phyloP scores from a whole-genome alignment of 2,888 invertebrate genomes.

The Lissocephala sabroskyi region DNA sequence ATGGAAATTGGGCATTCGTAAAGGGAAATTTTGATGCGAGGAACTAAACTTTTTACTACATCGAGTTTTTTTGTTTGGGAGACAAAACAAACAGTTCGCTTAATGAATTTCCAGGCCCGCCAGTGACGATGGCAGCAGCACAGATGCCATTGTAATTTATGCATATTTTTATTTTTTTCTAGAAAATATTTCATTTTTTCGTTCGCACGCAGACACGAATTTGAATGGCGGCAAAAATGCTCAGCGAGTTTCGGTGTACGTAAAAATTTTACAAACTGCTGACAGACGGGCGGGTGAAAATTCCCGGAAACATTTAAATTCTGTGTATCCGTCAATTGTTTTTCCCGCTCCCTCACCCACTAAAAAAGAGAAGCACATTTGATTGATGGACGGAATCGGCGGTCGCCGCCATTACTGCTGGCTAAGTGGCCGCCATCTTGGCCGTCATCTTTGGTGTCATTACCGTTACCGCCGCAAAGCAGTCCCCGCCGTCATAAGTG shows the following conservation, averaged over 20 bases:
- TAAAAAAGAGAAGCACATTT: too few species aligned
- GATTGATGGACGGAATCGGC: too few species aligned
- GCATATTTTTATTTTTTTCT: slow-evolving; percentile 31
- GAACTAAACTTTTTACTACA: slow-evolving; percentile 50
- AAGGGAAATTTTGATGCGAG: slow-evolving; percentile 18
- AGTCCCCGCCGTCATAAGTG: slow-evolving; percentile 27
- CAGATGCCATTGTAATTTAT: slow-evolving; percentile 53
- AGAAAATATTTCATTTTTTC: neutral
- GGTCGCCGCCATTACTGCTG: too few species aligned
- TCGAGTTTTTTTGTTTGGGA: neutral
- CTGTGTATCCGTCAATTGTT: too few species aligned
- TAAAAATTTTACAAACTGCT: too few species aligned
- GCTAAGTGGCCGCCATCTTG: slow-evolving; percentile 45
- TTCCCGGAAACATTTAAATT: too few species aligned
- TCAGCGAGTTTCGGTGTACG: too few species aligned
- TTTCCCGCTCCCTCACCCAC: too few species aligned
- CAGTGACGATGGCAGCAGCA: slow-evolving; percentile 12
- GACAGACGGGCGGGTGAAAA: too few species aligned
- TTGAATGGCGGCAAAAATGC: too few species aligned
- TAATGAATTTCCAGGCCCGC: slow-evolving; percentile 39
- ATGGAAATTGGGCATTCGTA: neutral
- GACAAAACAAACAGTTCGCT: slow-evolving; percentile 48
- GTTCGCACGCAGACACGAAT: too few species aligned
- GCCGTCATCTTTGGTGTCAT: slow-evolving; percentile 52
- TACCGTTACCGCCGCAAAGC: slow-evolving; percentile 46